phyloP scores from a whole-genome alignment of 2,113 vertebrate species.

The Vidua macroura region DNA sequence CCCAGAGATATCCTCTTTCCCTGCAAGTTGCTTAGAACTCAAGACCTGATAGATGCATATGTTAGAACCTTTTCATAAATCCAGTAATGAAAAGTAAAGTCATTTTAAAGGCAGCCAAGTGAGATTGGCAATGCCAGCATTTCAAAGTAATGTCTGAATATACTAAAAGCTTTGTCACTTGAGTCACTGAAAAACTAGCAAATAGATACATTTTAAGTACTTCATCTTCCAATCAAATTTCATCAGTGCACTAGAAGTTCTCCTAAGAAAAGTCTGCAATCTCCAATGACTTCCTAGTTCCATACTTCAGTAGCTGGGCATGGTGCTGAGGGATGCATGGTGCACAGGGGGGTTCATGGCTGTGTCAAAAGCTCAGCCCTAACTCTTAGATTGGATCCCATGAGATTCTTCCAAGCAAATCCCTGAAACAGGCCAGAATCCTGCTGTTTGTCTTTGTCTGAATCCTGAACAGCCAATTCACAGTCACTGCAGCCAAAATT shows the following conservation, averaged over 20 bases:
- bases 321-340: neutral
- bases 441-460: neutral
- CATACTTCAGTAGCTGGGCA: no score
- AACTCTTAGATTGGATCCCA: neutral
- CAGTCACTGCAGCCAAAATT: neutral
- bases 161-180: neutral
- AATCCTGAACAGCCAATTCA: neutral
- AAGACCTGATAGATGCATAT: neutral
- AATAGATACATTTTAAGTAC: neutral
- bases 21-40: neutral
- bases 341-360: neutral
- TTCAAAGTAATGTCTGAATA: neutral
- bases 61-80: neutral
- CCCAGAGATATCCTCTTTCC: neutral
- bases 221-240: neutral
- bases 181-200: neutral
- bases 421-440: neutral
- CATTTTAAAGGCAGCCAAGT: constrained; percentile 12
- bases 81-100: constrained; percentile 29
- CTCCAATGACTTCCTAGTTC: neutral
- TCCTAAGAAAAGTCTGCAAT: neutral
- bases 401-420: neutral
- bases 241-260: neutral
- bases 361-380: neutral
- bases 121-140: neutral